Base-by-base conservation (phyloP, 2,888 invertebrate species). In the Ctena decussata region DNA sequence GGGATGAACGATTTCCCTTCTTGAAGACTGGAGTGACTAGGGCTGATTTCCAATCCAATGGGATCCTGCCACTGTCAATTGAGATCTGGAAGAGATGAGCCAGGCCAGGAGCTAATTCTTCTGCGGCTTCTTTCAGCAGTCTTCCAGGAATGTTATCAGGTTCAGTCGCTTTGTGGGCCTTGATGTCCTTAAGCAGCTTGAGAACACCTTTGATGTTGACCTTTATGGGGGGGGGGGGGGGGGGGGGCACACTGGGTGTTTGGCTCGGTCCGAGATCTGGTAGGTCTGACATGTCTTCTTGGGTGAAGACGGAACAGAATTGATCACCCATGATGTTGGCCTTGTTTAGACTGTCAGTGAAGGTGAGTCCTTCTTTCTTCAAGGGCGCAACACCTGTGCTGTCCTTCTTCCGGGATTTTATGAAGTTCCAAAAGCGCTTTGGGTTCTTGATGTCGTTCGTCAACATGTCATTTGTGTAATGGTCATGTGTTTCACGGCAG, bases 121-220 rank as follows among this genome's bases (percentile, higher is more conserved):
- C 35, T 77, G 77, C 35, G 44, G 77, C 77, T 65, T 65, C 37
- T 69, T 77, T 69, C 11, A 77, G 77, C 3, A 77, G n/a, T 39
- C 76, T 76, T 15, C 35, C 53, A 30, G 76, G 60, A 12, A 76
- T 60, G 53, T 76, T 76, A 69, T 69, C 77, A 18, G 77, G 77
- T 37, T 69, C 77, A 11, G 77, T 3, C 32, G 69, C 77, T 44
- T 65, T 77, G n/a, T 77, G 77, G 57, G 77, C 44, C 41, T 77
- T 41, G n/a, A 77, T 65, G 69, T 77, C 65, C 30, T 39, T 65
- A 3, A 65, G 69, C 3, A 77, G 77, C 69, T 77, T 77, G 6
- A 37, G 46, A 37, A 46, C 46, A 15, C 60, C 77, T 30, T 77
- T 77, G 21, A 46, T 65, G 35, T 65, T 77, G 27, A 65, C 77